Percentiles rank a stretch among this genome's conserved stretches.
Conservation (phyloP, 2,888 invertebrate species). For the Spilosoma lubricipeda region DNA sequence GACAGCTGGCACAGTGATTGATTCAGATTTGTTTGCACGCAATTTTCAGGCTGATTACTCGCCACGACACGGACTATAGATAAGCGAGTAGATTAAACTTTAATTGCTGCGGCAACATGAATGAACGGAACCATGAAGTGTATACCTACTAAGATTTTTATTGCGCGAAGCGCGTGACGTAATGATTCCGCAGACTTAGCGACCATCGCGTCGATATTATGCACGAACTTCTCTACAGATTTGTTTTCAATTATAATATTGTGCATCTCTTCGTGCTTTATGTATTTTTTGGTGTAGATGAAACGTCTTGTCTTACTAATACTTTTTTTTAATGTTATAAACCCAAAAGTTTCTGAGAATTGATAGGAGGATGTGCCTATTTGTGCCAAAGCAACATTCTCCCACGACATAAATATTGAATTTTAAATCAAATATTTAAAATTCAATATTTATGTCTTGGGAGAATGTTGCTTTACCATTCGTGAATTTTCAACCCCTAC, state of each 20-base stretch:
- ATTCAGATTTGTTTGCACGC: slow-evolving; percentile 53
- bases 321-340: too few relatives aligned
- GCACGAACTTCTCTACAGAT: background rate
- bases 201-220: background rate
- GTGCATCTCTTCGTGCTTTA: background rate
- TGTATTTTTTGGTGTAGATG: background rate
- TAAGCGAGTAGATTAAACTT: slow-evolving; percentile 52
- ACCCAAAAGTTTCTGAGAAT: too few relatives aligned
- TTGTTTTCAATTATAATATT: background rate
- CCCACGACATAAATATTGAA: too few relatives aligned
- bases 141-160: slow-evolving; percentile 49
- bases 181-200: background rate
- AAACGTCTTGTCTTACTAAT: too few relatives aligned
- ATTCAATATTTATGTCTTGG: too few relatives aligned
- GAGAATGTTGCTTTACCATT: too few relatives aligned
- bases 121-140: slow-evolving; percentile 41
- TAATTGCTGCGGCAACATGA: slow-evolving; percentile 51
- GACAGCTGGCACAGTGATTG: slow-evolving; percentile 39
- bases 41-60: slow-evolving; percentile 52
- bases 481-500: too few relatives aligned
- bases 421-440: too few relatives aligned
- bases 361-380: too few relatives aligned
- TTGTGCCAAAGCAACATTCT: too few relatives aligned
- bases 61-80: slow-evolving; percentile 45
- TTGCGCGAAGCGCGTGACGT: background rate